phyloP scores from a whole-genome alignment of 2,113 vertebrate species.

The Sphyrna mokarran region DNA sequence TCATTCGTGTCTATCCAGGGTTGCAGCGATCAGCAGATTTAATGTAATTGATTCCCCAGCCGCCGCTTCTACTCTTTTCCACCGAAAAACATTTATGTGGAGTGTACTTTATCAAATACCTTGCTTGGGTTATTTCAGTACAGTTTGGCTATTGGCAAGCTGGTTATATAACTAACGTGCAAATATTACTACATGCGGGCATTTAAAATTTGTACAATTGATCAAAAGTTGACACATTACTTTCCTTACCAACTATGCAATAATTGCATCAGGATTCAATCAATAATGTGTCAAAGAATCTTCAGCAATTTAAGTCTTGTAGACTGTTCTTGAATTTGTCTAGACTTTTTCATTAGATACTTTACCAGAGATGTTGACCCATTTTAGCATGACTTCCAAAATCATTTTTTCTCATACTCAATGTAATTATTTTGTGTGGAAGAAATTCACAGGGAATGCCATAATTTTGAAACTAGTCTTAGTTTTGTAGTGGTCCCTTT shows the following conservation, averaged over 20 bases:
- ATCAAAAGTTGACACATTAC: not conserved
- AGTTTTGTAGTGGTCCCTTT: not conserved
- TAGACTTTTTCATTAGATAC: not conserved
- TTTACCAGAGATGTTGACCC: not conserved
- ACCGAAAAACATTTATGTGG: not conserved
- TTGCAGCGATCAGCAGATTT: constrained; percentile 18
- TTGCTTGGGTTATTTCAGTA: not conserved
- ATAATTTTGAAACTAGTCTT: not conserved
- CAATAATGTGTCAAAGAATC: not conserved
- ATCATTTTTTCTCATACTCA: not conserved
- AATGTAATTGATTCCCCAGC: constrained; percentile 24
- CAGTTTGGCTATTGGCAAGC: not conserved
- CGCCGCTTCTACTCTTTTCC: not conserved
- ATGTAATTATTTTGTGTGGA: not conserved
- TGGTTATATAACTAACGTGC: not conserved
- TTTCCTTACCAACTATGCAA: not conserved
- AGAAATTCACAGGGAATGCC: not conserved
- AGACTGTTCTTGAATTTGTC: not conserved
- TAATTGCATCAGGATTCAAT: not conserved
- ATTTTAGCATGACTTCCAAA: not conserved
- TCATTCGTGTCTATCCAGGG: not conserved
- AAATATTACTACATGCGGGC: too few relatives aligned
- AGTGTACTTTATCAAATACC: not conserved
- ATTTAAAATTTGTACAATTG: not conserved
- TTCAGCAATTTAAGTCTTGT: not conserved